Evolutionary conservation across 1,140 invertebrate species (phyloP), one percentile per base, ranked within the genome.

Genomic region (Drosophila dunni): DNA sequence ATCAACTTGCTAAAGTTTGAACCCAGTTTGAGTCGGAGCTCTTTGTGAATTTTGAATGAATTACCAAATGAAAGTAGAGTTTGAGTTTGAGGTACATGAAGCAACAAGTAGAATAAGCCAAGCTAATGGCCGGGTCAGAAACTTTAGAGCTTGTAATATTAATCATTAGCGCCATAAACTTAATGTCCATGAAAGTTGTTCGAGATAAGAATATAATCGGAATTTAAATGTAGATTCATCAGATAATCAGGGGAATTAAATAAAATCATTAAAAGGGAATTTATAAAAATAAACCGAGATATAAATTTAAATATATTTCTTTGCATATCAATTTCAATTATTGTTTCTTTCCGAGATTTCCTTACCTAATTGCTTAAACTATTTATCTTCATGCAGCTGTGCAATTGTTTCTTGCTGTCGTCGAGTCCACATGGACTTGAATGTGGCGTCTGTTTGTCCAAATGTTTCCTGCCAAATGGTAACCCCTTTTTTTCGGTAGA

Each of bases 401-500:
- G n/a, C 38, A 33, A 29, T 40, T 33, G 20, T 38, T 48, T 57
- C 63, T 34, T 34, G 13, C 13, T 42, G 63, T 56, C 50, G 44
- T 10, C 15, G 13, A 33, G 40, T 58, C 40, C 61, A 51, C 20
- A 11, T 33, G 34, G 29, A 17, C 13, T 33, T 17, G 46, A 53
- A n/a, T 54, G 64, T 76, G 80, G 80, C 80, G 81, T 80, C 81
- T 54, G 45, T 33, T 13, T 46, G 81, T 84, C 73, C 80, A 66
- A 80, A 65, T 57, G 64, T 50, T 83, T 80, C 77, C 81, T 84
- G 64, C 73, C 48, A 17, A 34, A 50, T 57, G 10, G 57, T 60
- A 50, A 74, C 36, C 57, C 45, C 45, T 48, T 17, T 40, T 66
- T 60, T 71, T 29, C 6, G 24, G 51, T 53, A 45, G 51, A 42